A percentile compares a stretch with the other conserved stretches of the same genome.
phyloP scores from a whole-genome alignment of 2,888 invertebrate species.

The Amaurobius ferox region DNA sequence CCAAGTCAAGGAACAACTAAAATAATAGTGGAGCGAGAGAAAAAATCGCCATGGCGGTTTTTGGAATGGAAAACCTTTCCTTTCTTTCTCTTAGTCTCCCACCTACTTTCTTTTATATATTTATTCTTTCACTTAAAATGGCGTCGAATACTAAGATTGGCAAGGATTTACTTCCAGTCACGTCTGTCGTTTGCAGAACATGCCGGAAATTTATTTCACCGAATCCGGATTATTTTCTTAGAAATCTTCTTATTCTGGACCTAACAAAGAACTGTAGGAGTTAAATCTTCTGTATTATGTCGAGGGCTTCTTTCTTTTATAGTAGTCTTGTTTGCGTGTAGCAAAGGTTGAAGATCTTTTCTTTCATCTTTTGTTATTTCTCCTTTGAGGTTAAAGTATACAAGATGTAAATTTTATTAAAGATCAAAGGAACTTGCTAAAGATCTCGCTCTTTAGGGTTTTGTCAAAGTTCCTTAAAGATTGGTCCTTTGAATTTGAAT shows the following conservation, averaged over 20 bases:
- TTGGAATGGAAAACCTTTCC: slow-evolving; percentile 4
- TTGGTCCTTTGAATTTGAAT: too few species aligned
- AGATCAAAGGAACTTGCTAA: neutral
- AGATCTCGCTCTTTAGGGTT: too few species aligned
- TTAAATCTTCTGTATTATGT: slow-evolving; percentile 58
- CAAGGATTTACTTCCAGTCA: slow-evolving; percentile 59
- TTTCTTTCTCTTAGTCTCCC: neutral
- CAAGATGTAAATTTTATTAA: neutral
- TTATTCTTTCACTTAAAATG: slow-evolving; percentile 68
- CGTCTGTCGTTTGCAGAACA: slow-evolving; percentile 54
- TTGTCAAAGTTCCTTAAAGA: too few species aligned
- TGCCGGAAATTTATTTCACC: slow-evolving; percentile 64
- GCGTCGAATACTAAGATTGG: slow-evolving; percentile 66
- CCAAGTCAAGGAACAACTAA: slow-evolving; percentile 44
- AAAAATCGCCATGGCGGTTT: slow-evolving; percentile 48
- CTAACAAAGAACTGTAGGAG: slow-evolving; percentile 32
- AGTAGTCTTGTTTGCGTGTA: slow-evolving; percentile 18
- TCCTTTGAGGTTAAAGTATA: neutral
- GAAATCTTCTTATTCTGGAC: neutral
- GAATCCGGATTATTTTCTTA: slow-evolving; percentile 55
- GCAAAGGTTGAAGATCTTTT: slow-evolving; percentile 45
- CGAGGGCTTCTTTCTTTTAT: neutral
- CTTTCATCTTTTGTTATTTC: neutral
- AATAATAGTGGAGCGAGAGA: slow-evolving; percentile 47
- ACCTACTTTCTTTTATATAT: slow-evolving; percentile 24